Base-by-base conservation (phyloP, 2,113 vertebrate species). In the Pogonocichla stellata region DNA sequence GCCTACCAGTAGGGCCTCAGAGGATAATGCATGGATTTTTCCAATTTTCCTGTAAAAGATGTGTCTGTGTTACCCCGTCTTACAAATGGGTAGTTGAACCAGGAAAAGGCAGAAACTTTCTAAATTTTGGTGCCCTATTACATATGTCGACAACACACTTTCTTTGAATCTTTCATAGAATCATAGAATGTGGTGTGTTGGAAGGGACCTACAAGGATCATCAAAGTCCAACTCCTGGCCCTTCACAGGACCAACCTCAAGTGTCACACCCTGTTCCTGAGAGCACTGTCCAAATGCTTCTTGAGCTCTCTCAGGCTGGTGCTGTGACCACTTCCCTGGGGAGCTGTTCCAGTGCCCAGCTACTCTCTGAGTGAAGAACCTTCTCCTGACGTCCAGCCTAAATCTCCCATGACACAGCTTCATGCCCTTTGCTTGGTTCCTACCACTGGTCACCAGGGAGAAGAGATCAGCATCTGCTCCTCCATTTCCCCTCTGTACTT, bases 281-380 rank as follows among this genome's bases (percentile, higher is more conserved):
- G 17, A 61, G 12, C 1, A 13, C 1, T 54, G 20, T 26, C 9
- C 34, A 56, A 69, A 36, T 0, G 2, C 9, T 42, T 54, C 16
- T 47, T 42, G 14, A 42, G 2, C 31, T 62, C 18, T 62, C 1
- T 22, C n/a, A 34, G 12, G 3, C 31, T 75, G 20, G 9, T 34
- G n/a, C 19, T 82, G n/a, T 42, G 25, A 12, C 4, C 11, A 33
- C 8, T 31, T 15, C 12, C 8, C 9, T 47, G 29, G 7, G 14
- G 25, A 61, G 3, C 8, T 26, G 6, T 61, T 54, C 20, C 15
- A 47, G 11, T 34, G 25, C 4, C 6, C 20, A 31, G 0, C 0
- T 9, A 31, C 5, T 3, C 3, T 54, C n/a, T 54, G 34, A 10
- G 10, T 34, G 20, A 75, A 82, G 15, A 82, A 15, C 2, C 0